These are phyloP conservation scores for Dusona sp. DNA, from an alignment of 2,888 invertebrate genomes.

Conservation along the genomic window DNA sequence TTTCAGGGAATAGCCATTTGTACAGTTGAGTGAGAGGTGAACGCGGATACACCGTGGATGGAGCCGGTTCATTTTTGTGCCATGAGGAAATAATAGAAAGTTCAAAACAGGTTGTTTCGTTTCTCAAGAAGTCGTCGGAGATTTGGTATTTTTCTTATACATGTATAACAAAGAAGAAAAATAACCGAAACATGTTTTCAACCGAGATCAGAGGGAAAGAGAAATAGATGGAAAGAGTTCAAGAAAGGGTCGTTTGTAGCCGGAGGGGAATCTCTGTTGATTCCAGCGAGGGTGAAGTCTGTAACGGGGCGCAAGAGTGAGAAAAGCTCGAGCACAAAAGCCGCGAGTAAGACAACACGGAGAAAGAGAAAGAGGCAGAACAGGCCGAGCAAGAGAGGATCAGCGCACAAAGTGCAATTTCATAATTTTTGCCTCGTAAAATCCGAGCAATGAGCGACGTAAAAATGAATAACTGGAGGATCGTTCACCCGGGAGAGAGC, in stretches of 20 bases:
- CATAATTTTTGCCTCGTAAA: constrained; percentile 84
- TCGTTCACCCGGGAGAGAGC: constrained; percentile 81
- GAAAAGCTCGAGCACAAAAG: constrained; percentile 43
- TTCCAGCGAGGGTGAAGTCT: constrained; percentile 62
- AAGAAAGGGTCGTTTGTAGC: constrained; percentile 51
- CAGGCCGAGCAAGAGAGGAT: constrained; percentile 32
- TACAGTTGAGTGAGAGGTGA: constrained; percentile 29
- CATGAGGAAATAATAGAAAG: constrained; percentile 56
- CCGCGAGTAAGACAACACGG: constrained; percentile 25
- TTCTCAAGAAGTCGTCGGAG: constrained; percentile 19
- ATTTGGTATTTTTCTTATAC: constrained; percentile 34
- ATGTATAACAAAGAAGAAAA: neutral
- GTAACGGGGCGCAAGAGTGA: constrained; percentile 56
- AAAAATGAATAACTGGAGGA: constrained; percentile 84
- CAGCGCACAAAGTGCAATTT: constrained; percentile 82
- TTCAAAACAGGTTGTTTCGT: constrained; percentile 44
- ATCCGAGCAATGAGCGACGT: constrained; percentile 82
- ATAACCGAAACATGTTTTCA: constrained; percentile 7
- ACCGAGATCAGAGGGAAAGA: constrained; percentile 1
- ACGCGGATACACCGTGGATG: constrained; percentile 2
- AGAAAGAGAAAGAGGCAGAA: constrained; percentile 29
- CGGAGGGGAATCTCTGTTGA: constrained; percentile 37
- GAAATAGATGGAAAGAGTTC: constrained; percentile 38
- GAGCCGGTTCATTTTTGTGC: constrained; percentile 21
- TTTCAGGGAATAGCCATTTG: constrained; percentile 50